A percentile compares a stretch with the other conserved stretches of the same genome.
phyloP scores from a whole-genome alignment of 2,797 vertebrate species.

The Acanthopagrus latus region DNA sequence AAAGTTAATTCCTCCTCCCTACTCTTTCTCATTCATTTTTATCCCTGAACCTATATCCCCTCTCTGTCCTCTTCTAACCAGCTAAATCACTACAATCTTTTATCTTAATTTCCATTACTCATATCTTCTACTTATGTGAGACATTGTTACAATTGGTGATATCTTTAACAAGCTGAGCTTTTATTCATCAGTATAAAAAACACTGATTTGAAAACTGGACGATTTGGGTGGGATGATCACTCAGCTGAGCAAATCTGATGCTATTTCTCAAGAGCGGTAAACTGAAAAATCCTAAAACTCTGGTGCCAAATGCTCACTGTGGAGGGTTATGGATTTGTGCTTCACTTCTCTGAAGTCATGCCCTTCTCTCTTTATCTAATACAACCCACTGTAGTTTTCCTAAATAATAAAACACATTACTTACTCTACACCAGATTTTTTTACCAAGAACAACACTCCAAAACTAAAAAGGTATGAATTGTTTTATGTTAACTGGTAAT shows the following conservation, averaged over 20 bases:
- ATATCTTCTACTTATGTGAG: constrained; percentile 26
- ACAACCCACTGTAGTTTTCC: constrained; percentile 13
- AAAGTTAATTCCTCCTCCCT: constrained; percentile 29
- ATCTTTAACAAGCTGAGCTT: constrained; percentile 26
- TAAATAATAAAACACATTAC: constrained; percentile 40
- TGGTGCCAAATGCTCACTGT: constrained; percentile 21
- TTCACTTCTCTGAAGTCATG: constrained; percentile 14
- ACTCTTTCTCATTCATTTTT: constrained; percentile 30
- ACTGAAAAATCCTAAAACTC: constrained; percentile 12
- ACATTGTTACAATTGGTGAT: constrained; percentile 12
- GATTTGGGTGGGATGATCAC: constrained; percentile 5
- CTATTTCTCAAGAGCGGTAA: constrained; percentile 29
- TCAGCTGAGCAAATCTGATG: constrained; percentile 37
- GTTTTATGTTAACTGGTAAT: constrained; percentile 6
- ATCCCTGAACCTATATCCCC: constrained; percentile 6
- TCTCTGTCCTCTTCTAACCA: background rate
- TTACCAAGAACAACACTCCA: background rate
- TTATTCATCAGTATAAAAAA: background rate
- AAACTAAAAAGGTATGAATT: constrained; percentile 1
- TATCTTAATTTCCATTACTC: constrained; percentile 22
- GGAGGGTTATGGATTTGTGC: constrained; percentile 10
- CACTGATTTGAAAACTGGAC: constrained; percentile 14
- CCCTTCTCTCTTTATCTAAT: constrained; percentile 20
- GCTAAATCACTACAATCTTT: constrained; percentile 8
- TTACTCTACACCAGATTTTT: constrained; percentile 27